Base-by-base conservation (phyloP, 2,113 vertebrate species). In the Chascanopsetta lugubris region DNA sequence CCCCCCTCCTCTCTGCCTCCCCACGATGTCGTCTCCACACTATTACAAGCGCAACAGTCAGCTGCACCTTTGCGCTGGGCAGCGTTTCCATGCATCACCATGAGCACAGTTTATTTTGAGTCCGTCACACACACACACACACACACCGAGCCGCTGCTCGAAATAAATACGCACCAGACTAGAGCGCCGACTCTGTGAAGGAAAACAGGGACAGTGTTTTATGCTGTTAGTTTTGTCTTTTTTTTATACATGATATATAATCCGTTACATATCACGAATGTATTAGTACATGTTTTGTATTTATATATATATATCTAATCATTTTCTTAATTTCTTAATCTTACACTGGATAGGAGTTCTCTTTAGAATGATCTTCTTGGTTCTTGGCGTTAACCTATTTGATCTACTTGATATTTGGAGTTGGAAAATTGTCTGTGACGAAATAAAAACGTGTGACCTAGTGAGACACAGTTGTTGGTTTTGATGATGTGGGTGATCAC, bases 91-190 rank as follows among this genome's bases (percentile, higher is more conserved):
- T 40, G 6, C 20, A 13, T 54, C 15, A 54, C 29, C 51, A 34
- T 13, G 26, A 30, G 5, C 8, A 8, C 34, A 26, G 42, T 56
- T 56, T 32, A 17, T 32, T 56, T 30, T 29, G 15, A 40, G 25
- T 43, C 51, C 20, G 1, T 26, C 27, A 13, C 26, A 47, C 47
- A 15, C 56, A 20, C 15, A 32, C 20, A 13, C 26, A 47, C 47
- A 15, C 56, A 20, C 15, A 32, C 20, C 6, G 13, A 34, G 15
- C 15, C 32, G 27, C 45, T 29, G 70, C 18, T 36, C 5, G 42
- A 36, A 51, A 72, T 45, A 36, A 51, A 72, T 45, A 11, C 34
- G 30, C 2, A 11, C 7, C 8, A 59, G 5, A 38, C 7, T 6
- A 51, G 5, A 47, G 38, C 40, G 18, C 17, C 22, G 20, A 24